These are phyloP conservation scores for Chanos chanos DNA, from an alignment of 2,797 vertebrate genomes.

Conservation along the genomic window DNA sequence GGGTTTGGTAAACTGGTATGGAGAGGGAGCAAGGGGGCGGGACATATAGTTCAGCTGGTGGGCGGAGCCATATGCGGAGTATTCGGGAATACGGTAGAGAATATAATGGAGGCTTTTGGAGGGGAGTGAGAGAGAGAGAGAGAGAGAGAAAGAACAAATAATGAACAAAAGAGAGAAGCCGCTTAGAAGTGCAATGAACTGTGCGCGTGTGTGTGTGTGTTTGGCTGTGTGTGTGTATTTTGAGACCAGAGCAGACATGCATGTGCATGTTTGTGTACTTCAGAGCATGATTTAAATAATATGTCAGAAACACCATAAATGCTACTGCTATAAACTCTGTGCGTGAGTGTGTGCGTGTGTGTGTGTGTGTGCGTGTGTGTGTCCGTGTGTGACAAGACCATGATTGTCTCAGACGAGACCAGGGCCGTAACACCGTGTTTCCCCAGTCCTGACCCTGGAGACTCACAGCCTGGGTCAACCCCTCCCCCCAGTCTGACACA, in stretches of 20 bases:
- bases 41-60: slow-evolving; percentile 40
- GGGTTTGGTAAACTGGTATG: slow-evolving; percentile 61
- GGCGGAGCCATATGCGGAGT: slow-evolving; percentile 45
- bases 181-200: not conserved
- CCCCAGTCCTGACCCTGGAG: too few relatives aligned
- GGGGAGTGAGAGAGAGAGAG: slow-evolving; percentile 45
- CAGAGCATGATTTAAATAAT: not conserved
- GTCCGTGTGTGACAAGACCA: not conserved
- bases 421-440: too few relatives aligned
- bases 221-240: not conserved
- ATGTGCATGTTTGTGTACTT: not conserved
- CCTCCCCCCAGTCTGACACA: too few relatives aligned
- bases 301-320: not conserved
- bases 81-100: slow-evolving; percentile 40
- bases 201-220: not conserved
- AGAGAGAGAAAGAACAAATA: too few relatives aligned
- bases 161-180: slow-evolving; percentile 4
- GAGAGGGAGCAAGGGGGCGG: slow-evolving; percentile 56
- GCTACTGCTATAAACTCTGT: too few relatives aligned
- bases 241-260: not conserved
- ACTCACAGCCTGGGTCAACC: too few relatives aligned
- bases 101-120: slow-evolving; percentile 48
- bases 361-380: not conserved
- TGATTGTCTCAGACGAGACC: not conserved
- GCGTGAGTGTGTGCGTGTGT: not conserved